These are phyloP conservation scores for Melanostigma gelatinosum DNA, from an alignment of 2,113 vertebrate genomes.

Conservation along the genomic window DNA sequence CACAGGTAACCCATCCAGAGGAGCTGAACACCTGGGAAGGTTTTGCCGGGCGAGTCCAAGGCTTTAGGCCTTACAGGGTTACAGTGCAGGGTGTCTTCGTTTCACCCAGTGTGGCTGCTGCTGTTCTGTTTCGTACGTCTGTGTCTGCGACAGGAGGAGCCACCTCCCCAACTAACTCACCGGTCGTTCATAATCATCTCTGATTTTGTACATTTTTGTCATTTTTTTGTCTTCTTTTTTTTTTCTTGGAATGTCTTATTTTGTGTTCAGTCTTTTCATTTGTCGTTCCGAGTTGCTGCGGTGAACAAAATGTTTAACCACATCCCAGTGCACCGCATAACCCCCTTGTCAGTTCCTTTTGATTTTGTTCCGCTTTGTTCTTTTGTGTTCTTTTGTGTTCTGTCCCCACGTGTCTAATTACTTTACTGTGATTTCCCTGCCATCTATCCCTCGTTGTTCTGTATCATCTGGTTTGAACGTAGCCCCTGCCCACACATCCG, in stretches of 20 bases:
- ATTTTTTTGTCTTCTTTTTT: background rate
- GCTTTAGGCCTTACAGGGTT: conserved; percentile 25
- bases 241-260: conserved; percentile 65
- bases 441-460: conserved; percentile 67
- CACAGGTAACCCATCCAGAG: conserved; percentile 89
- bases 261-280: conserved; percentile 63
- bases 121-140: conserved; percentile 48
- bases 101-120: conserved; percentile 48
- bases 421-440: conserved; percentile 72
- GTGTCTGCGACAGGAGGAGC: conserved; percentile 34
- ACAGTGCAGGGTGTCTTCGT: conserved; percentile 37
- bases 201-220: conserved; percentile 54
- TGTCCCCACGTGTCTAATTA: conserved; percentile 76
- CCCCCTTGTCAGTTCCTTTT: conserved; percentile 52
- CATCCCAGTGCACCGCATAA: conserved; percentile 56
- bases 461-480: conserved; percentile 82
- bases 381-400: conserved; percentile 67
- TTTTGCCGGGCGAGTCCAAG: background rate
- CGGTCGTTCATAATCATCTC: conserved; percentile 49
- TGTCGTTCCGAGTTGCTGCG: conserved; percentile 46
- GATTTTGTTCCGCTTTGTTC: conserved; percentile 68
- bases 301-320: conserved; percentile 27
- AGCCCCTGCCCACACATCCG: conserved; percentile 91
- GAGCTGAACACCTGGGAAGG: conserved; percentile 41
- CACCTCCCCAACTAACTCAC: conserved; percentile 55